Conservation (phyloP, 2,888 invertebrate species). For the Dichetophora obliterata region DNA sequence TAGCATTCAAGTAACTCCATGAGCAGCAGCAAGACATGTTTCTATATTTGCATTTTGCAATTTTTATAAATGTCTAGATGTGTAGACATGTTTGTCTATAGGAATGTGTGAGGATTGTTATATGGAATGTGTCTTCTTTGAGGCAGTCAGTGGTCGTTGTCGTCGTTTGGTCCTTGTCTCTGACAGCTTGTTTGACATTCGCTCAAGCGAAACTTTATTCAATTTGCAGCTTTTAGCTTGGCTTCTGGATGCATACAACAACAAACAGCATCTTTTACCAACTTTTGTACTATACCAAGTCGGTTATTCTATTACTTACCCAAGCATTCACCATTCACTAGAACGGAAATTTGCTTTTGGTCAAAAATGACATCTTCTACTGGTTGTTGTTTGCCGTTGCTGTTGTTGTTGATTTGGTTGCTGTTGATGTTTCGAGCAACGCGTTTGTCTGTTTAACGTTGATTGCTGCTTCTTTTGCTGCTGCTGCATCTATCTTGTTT, state of each 20-base stretch:
- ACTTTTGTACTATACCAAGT: conserved; percentile 46
- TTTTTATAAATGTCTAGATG: conserved; percentile 17
- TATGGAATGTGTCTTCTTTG: conserved; percentile 39
- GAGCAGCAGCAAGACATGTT: neutral
- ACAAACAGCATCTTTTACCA: conserved; percentile 22
- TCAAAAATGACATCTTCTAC: conserved; percentile 21
- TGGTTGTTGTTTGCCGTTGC: neutral
- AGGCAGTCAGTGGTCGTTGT: conserved; percentile 40
- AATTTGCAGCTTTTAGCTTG: conserved; percentile 29
- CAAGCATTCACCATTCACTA: neutral
- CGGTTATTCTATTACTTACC: conserved; percentile 18
- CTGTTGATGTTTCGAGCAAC: conserved; percentile 1
- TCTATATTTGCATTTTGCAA: conserved; percentile 30
- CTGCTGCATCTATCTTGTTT: neutral
- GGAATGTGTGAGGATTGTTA: conserved; percentile 2
- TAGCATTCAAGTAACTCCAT: conserved; percentile 12
- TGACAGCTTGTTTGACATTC: conserved; percentile 39
- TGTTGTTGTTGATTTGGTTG: conserved; percentile 8
- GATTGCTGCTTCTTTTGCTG: conserved; percentile 6
- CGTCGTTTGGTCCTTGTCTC: conserved; percentile 16
- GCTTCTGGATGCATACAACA: conserved; percentile 4
- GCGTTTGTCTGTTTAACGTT: neutral
- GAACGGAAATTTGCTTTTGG: conserved; percentile 32
- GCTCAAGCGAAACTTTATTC: conserved; percentile 31
- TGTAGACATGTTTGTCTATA: conserved; percentile 18